These are phyloP conservation scores for Aphelinus atriplicis DNA, from an alignment of 1,140 invertebrate species.

Conservation along the genomic window DNA sequence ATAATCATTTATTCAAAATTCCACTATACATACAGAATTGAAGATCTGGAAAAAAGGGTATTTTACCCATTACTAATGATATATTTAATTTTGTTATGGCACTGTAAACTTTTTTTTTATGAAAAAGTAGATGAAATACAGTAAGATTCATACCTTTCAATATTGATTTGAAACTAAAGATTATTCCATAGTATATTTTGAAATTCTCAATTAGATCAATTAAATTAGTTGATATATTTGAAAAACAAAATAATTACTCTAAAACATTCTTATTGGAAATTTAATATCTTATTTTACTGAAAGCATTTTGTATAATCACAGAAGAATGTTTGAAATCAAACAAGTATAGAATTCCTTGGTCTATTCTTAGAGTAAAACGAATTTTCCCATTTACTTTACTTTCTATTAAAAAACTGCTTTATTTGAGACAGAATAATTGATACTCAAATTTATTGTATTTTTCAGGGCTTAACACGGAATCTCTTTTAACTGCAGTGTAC, in stretches of 20 bases:
- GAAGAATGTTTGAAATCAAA: neutral
- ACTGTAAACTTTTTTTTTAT: slow-evolving; percentile 15
- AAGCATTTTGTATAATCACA: neutral
- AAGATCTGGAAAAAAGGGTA: too few species aligned
- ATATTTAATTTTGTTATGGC: too few species aligned
- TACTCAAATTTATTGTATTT: slow-evolving; percentile 39
- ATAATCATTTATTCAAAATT: too few species aligned
- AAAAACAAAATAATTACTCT: neutral
- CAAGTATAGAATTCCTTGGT: slow-evolving; percentile 6
- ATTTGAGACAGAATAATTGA: slow-evolving; percentile 38
- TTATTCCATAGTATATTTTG: too few species aligned
- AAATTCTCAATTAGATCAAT: too few species aligned
- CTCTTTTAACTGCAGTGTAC: slow-evolving; percentile 15
- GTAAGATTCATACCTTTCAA: neutral
- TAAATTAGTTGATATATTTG: too few species aligned
- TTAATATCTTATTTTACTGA: neutral
- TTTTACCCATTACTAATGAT: too few species aligned
- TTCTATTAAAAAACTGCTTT: slow-evolving; percentile 34
- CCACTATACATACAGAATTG: too few species aligned
- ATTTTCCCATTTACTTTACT: slow-evolving; percentile 14
- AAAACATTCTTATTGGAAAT: neutral
- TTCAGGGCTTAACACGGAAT: slow-evolving; percentile 33
- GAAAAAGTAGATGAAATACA: neutral
- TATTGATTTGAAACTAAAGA: too few species aligned
- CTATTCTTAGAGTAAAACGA: neutral